Conservation (phyloP, 2,113 vertebrate species). For the Malurus melanocephalus region DNA sequence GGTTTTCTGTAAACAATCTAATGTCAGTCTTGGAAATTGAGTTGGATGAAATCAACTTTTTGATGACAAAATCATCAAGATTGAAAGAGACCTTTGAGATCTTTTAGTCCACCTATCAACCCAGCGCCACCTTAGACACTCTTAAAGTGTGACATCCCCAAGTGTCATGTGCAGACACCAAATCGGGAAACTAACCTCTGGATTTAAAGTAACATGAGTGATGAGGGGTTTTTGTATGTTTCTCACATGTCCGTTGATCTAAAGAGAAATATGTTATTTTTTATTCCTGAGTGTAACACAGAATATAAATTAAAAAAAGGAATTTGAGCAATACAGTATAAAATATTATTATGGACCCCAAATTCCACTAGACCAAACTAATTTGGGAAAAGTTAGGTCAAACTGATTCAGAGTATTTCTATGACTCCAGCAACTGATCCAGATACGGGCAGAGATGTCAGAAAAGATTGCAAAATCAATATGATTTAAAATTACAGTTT, state of each 20-base stretch:
- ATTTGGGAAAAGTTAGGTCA: not conserved
- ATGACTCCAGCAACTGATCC: not conserved
- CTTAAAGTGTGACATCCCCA: not conserved
- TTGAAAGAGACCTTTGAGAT: not conserved
- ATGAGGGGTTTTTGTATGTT: not conserved
- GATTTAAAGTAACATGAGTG: not conserved
- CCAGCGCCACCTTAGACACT: not conserved
- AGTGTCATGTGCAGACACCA: not conserved
- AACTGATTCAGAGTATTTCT: not conserved
- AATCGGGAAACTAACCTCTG: not conserved
- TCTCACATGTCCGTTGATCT: not conserved
- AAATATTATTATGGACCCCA: not conserved
- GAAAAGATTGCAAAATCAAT: not conserved
- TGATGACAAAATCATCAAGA: not conserved
- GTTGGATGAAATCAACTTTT: not conserved
- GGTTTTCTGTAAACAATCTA: not conserved
- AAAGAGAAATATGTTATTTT: not conserved
- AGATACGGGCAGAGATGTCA: not conserved
- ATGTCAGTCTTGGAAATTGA: not conserved
- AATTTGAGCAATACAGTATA: not conserved
- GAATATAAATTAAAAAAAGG: not conserved
- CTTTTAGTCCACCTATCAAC: not conserved
- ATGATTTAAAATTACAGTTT: not conserved
- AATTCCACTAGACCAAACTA: not conserved
- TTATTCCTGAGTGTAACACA: not conserved